Percentiles rank a stretch among this genome's conserved stretches.
Conservation (phyloP, 2,888 invertebrate genomes). For the Caenorhabditis imperialis region DNA sequence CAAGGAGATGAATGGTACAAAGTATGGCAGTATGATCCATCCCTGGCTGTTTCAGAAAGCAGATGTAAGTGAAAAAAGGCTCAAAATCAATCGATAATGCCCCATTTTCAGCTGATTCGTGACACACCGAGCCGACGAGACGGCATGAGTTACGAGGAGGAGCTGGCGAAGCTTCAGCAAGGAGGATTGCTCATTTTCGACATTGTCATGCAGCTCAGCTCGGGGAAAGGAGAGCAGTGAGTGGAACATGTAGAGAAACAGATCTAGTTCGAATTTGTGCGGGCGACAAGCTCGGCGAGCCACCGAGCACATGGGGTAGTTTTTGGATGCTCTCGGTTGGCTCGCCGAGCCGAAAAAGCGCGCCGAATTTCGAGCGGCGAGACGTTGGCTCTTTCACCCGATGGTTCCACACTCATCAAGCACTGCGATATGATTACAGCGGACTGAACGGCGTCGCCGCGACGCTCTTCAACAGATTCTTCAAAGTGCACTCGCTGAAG, state of each 20-base stretch:
- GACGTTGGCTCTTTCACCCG: too few relatives aligned
- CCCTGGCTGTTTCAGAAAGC: slow-evolving; percentile 34
- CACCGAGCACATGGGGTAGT: too few relatives aligned
- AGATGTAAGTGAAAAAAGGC: too few relatives aligned
- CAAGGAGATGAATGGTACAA: slow-evolving; percentile 32
- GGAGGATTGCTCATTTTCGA: slow-evolving; percentile 98
- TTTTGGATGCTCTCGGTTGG: too few relatives aligned
- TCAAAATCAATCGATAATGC: too few relatives aligned
- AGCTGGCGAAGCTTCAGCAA: slow-evolving; percentile 93
- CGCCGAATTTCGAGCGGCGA: too few relatives aligned
- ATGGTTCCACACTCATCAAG: slow-evolving; percentile 33
- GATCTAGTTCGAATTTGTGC: background rate
- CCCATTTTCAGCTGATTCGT: slow-evolving; percentile 27
- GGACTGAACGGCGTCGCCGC: slow-evolving; percentile 90
- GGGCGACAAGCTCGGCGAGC: background rate
- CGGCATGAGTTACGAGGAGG: slow-evolving; percentile 85
- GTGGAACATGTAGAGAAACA: slow-evolving; percentile 3
- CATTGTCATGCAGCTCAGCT: slow-evolving; percentile 88
- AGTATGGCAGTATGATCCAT: slow-evolving; percentile 40
- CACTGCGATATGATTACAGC: slow-evolving; percentile 50
- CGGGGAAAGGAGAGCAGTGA: slow-evolving; percentile 47
- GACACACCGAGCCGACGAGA: slow-evolving; percentile 73
- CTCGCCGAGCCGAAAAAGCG: too few relatives aligned
- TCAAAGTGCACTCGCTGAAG: slow-evolving; percentile 96
- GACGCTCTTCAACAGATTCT: slow-evolving; percentile 99